Base-by-base conservation (phyloP, 2,113 vertebrate species). In the Melanocharis versteri region DNA sequence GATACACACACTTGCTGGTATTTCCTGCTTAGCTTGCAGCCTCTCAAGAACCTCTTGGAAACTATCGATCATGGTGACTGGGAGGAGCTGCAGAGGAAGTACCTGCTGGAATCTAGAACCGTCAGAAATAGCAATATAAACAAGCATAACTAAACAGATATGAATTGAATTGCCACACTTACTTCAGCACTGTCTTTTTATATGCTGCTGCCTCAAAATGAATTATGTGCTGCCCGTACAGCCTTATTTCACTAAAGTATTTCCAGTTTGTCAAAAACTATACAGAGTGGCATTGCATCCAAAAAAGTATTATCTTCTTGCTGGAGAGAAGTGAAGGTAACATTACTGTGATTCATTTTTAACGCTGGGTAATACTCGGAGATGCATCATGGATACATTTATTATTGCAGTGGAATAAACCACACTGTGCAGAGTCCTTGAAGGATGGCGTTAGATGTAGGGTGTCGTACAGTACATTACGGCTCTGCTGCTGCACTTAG, bases 221-320 rank as follows among this genome's bases (percentile, higher is more conserved):
- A 89, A 84, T 94, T 68, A 40, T 94, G n/a, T 19, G 87, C 60
- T 97, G 44, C 51, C 73, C 33, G 17, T 93, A 48, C 83, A 57
- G 48, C 87, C 93, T 96, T 97, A 93, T 94, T 95, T 97, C 96
- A 97, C 97, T 97, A 94, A 98, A 97, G 83, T 92, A 97, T 92
- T 92, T 98, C 90, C 83, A 95, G 70, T 97, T 97, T 98, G 97
- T 97, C 93, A 97, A 95, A 96, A 96, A 24, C 70, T 75, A 42
- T 94, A 90, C 56, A 91, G 90, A 96, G 96, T 91, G 53, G 78
- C 73, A 90, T 94, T 93, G 69, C 93, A 87, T 96, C 83, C 75
- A 75, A 42, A 93, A 97, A 97, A 96, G 85, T 94, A 95, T 96
- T 96, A 96, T 97, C 97, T 95, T 90, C 91, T 79, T 83, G 50